Evolutionary conservation across 2,113 vertebrate genomes (phyloP).

Genomic region (Gallinago media): DNA sequence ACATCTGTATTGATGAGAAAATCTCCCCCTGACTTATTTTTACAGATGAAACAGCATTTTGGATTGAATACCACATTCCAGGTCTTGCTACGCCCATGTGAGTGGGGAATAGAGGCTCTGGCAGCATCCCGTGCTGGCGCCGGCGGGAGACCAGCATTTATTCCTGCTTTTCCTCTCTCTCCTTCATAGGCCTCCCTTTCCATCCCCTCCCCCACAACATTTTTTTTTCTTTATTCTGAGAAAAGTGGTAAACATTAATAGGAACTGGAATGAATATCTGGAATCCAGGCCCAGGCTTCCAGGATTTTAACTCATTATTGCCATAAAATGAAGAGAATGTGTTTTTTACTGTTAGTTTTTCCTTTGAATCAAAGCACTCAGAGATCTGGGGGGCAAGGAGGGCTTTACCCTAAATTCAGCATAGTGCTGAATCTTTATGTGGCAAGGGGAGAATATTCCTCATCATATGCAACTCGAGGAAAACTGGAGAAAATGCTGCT

Average conservation of each 20-base stretch:
- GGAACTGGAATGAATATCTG: constrained; percentile 53
- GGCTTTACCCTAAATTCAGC: not conserved
- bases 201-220: not conserved
- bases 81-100: not conserved
- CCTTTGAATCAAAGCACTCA: not conserved
- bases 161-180: not conserved
- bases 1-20: not conserved
- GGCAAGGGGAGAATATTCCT: not conserved
- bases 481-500: not conserved
- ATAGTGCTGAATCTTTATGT: not conserved
- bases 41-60: not conserved
- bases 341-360: not conserved
- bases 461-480: fast-evolving
- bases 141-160: not conserved
- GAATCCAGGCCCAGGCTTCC: constrained; percentile 21
- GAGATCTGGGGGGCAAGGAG: not conserved
- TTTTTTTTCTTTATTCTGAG: not conserved
- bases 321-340: not conserved
- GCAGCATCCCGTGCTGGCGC: not conserved
- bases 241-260: constrained; percentile 55
- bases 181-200: not conserved
- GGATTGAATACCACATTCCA: constrained; percentile 1
- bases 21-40: not conserved
- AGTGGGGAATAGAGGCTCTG: not conserved
- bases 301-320: constrained; percentile 48